Conservation (phyloP, 2,888 invertebrate species). For the Ecliptopera silaceata region DNA sequence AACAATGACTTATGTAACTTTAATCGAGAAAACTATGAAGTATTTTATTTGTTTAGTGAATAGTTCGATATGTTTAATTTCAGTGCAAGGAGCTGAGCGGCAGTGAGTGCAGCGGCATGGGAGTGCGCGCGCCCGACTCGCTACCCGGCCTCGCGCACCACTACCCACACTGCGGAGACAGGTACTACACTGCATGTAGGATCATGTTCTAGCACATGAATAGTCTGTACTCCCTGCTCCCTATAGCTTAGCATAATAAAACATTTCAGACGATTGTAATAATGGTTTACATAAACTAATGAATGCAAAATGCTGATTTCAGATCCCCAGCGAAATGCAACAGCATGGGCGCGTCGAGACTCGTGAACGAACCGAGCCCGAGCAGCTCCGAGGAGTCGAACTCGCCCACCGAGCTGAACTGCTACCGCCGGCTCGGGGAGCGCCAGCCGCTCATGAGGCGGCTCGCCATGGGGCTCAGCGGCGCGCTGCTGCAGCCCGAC, state of each 20-base stretch:
- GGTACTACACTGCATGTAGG: slow-evolving; percentile 42
- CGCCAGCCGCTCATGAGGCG: slow-evolving; percentile 92
- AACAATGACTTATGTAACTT: no score
- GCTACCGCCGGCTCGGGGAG: slow-evolving; percentile 89
- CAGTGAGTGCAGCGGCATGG: slow-evolving; percentile 60
- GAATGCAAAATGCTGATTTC: slow-evolving; percentile 28
- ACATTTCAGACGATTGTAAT: no score
- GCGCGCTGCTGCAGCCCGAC: slow-evolving; percentile 72
- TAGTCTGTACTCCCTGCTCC: no score
- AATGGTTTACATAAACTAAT: no score
- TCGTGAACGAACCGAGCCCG: slow-evolving; percentile 74
- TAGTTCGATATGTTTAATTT: slow-evolving; percentile 33
- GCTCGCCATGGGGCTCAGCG: slow-evolving; percentile 89
- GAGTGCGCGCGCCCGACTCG: slow-evolving; percentile 83
- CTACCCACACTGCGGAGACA: slow-evolving; percentile 76
- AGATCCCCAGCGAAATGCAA: slow-evolving; percentile 73
- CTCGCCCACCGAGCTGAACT: slow-evolving; percentile 93
- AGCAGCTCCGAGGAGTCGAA: slow-evolving; percentile 93
- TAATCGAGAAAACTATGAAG: no score
- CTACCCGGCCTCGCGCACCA: slow-evolving; percentile 86
- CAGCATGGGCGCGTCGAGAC: slow-evolving; percentile 62
- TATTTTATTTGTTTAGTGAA: background rate
- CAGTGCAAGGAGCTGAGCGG: slow-evolving; percentile 75
- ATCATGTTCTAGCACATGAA: background rate
- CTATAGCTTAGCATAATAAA: no score